phyloP scores from a whole-genome alignment of 2,113 vertebrate genomes.

The Boulengeromyrus knoepffleri region DNA sequence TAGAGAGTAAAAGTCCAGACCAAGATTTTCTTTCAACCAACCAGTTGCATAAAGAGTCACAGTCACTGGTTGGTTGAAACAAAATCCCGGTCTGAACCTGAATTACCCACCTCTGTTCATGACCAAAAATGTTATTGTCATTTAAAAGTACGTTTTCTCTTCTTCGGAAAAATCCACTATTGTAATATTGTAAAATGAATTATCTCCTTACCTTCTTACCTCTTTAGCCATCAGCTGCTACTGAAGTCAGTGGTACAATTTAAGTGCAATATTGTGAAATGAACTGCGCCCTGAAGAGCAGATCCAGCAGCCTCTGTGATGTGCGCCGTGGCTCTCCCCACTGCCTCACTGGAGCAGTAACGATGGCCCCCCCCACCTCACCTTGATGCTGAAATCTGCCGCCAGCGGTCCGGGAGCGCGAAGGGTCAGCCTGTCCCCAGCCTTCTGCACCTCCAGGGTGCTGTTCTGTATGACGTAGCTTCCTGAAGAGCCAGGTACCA shows the following conservation, averaged over 20 bases:
- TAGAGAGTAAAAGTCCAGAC: no score
- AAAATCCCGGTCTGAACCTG: no score
- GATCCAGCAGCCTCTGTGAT: not conserved
- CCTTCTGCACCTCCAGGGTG: constrained; percentile 75
- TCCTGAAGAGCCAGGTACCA: constrained; percentile 62
- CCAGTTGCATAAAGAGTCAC: no score
- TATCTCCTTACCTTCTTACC: not conserved
- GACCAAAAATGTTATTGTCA: not conserved
- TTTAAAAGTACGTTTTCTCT: not conserved
- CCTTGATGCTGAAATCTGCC: constrained; percentile 85
- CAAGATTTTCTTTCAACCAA: no score
- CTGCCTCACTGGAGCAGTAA: not conserved
- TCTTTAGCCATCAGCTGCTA: not conserved
- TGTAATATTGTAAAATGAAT: not conserved
- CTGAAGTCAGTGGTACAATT: not conserved
- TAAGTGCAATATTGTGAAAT: not conserved
- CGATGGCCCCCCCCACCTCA: constrained; percentile 35
- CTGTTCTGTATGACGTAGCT: constrained; percentile 73
- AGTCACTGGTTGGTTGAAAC: no score
- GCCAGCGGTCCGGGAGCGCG: constrained; percentile 72
- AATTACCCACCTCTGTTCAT: no score
- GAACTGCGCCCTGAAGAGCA: not conserved
- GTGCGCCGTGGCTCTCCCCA: no score
- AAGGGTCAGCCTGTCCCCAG: constrained; percentile 69
- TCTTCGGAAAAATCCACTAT: not conserved